Evolutionary conservation across 2,113 vertebrate genomes (phyloP), one percentile per base, ranked within the genome.

Genomic region (Vimba vimba): DNA sequence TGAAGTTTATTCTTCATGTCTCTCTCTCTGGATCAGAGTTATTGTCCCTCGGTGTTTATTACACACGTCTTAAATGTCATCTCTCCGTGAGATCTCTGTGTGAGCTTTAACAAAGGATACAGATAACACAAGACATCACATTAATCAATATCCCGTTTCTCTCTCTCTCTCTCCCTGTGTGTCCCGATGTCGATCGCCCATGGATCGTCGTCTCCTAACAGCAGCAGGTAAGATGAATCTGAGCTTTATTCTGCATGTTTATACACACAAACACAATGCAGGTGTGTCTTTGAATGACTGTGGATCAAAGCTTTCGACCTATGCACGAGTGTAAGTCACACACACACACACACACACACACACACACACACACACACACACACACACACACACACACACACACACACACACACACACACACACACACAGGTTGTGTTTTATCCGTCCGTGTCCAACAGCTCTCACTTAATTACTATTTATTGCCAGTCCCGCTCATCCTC

Each of bases 401-500:
- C n/a, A n/a, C n/a, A n/a, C n/a, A n/a, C n/a, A n/a, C 33, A 10
- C 60, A 64, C 5, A n/a, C 25, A 25, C 36, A 36, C 36, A 36
- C 36, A 15, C 66, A 68, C 82, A 79, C 75, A 81, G 75, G 45
- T 84, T 82, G 74, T 76, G 45, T 52, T 55, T 76, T 77, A 52
- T 75, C 23, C 13, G 25, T 13, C 21, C 45, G 10, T 59, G 15
- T 73, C 69, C 19, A 86, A 71, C 85, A 87, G 78, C 86, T 82
- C 52, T 23, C 47, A 62, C 75, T 80, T 93, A 91, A 94, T 93
- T 93, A 92, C 93, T 92, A 94, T 94, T 93, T 95, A 94, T 94
- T 89, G 88, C 88, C 88, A 83, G 84, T 86, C 90, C 90, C 89
- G 91, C 89, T 88, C 86, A 87, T 88, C 89, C 88, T 60, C 87